A percentile compares a stretch with the other conserved stretches of the same genome.
phyloP scores from a whole-genome alignment of 2,888 invertebrate species.

The Anorthoa munda region DNA sequence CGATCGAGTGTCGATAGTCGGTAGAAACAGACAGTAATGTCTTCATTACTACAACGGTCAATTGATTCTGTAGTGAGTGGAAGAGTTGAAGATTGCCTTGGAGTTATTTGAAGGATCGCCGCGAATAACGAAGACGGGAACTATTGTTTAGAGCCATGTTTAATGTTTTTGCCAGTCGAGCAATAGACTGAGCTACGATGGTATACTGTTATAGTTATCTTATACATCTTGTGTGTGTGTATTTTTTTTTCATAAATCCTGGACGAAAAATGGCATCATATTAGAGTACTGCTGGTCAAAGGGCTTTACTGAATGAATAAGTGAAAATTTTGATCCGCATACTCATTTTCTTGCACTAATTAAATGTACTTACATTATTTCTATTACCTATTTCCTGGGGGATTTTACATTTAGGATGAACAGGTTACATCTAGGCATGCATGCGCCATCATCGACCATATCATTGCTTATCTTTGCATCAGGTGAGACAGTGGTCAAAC shows the following conservation, averaged over 20 bases:
- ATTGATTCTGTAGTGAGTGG: slow-evolving; percentile 78
- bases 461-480: too few relatives aligned
- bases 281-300: background rate
- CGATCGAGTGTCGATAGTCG: slow-evolving; percentile 78
- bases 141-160: slow-evolving; percentile 25
- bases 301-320: background rate
- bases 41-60: slow-evolving; percentile 83
- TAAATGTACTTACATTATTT: background rate
- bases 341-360: background rate
- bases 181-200: background rate
- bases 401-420: too few relatives aligned
- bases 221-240: background rate
- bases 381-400: too few relatives aligned
- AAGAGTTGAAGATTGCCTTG: slow-evolving; percentile 56
- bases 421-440: too few relatives aligned
- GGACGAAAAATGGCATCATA: background rate
- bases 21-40: slow-evolving; percentile 81
- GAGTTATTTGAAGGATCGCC: slow-evolving; percentile 59
- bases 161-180: slow-evolving; percentile 13
- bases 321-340: background rate
- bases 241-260: background rate
- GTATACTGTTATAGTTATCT: too few relatives aligned
- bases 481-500: too few relatives aligned
- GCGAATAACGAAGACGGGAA: slow-evolving; percentile 37
- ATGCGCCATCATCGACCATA: too few relatives aligned